Conservation (phyloP, 2,113 vertebrate genomes). For the Salvator merianae region DNA sequence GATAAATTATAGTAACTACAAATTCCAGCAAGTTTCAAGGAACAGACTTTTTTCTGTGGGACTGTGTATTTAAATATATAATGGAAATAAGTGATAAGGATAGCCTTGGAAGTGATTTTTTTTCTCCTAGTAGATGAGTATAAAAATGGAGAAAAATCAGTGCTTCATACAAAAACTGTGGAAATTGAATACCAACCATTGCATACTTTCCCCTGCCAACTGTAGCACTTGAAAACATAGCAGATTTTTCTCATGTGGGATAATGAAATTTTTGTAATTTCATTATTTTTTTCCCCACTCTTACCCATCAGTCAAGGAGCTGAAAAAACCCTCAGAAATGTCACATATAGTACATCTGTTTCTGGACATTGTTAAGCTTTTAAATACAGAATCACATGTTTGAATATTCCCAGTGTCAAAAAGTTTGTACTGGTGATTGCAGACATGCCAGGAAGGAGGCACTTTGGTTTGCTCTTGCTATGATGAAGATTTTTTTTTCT, state of each 20-base stretch:
- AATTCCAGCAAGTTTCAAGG: no score
- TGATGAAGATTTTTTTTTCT: neutral
- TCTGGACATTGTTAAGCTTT: neutral
- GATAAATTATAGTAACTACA: neutral
- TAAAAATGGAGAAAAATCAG: neutral
- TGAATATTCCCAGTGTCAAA: neutral
- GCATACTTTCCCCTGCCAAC: neutral
- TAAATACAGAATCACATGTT: neutral
- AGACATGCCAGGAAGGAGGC: neutral
- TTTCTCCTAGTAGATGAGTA: neutral
- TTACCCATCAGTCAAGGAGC: neutral
- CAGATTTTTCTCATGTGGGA: no score
- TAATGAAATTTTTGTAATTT: neutral
- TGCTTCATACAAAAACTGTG: neutral
- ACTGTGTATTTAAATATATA: no score
- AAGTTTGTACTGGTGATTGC: neutral
- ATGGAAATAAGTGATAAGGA: neutral
- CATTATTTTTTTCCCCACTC: neutral
- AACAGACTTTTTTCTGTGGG: neutral
- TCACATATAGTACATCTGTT: neutral
- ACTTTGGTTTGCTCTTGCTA: neutral
- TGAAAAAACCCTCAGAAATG: neutral
- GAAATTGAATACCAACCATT: neutral
- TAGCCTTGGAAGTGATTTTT: neutral
- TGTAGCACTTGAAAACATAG: neutral